These are phyloP conservation scores for Pseudomyrmex pallidus DNA, from an alignment of 1,140 invertebrate species.

Conservation along the genomic window DNA sequence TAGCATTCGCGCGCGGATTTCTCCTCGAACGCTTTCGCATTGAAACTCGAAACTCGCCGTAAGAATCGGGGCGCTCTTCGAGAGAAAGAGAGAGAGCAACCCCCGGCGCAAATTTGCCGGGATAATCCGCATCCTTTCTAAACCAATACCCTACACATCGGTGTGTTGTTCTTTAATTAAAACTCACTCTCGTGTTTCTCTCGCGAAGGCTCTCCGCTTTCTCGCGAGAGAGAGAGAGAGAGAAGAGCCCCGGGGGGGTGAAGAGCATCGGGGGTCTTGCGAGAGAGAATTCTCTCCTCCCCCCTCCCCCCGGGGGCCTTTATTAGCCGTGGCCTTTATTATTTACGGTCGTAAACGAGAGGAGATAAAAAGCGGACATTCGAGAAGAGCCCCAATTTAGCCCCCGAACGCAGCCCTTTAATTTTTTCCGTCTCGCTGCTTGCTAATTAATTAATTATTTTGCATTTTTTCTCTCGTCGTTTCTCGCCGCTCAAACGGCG, in stretches of 20 bases:
- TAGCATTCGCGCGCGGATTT: neutral
- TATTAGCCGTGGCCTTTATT: neutral
- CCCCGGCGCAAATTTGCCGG: neutral
- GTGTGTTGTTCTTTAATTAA: slow-evolving; percentile 45
- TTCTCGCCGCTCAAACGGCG: neutral
- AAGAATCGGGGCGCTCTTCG: slow-evolving; percentile 56
- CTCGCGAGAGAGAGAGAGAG: neutral
- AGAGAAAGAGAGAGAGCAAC: too few relatives aligned
- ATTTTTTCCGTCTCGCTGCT: slow-evolving; percentile 46
- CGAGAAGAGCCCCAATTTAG: slow-evolving; percentile 54
- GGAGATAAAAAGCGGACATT: slow-evolving; percentile 31
- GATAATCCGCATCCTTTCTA: slow-evolving; percentile 29
- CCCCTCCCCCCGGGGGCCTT: too few relatives aligned
- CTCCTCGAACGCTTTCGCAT: slow-evolving; percentile 30
- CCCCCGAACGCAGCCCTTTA: slow-evolving; percentile 44
- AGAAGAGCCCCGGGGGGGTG: neutral
- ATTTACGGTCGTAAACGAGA: slow-evolving; percentile 28
- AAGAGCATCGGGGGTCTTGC: neutral
- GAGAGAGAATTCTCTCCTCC: too few relatives aligned
- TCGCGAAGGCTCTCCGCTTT: neutral
- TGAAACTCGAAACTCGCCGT: slow-evolving; percentile 47
- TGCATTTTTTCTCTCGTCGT: neutral
- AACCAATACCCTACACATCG: neutral
- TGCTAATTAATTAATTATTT: too few relatives aligned
- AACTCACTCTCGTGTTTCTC: neutral